Conservation (phyloP, 2,888 invertebrate genomes). For the Oligia latruncula region DNA sequence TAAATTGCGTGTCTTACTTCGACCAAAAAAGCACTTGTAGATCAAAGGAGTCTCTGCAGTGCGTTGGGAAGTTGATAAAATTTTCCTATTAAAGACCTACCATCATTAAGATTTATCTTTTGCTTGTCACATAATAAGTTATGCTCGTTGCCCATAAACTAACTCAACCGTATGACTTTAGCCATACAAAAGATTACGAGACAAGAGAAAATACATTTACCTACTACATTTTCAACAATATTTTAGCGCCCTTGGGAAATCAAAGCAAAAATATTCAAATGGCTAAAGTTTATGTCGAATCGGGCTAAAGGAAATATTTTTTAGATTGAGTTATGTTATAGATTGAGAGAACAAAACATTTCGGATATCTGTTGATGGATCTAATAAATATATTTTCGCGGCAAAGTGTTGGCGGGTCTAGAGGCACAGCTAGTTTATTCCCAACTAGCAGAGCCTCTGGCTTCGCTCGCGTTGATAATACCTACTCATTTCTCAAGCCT, state of each 20-base stretch:
- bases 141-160: not conserved
- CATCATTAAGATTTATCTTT: not conserved
- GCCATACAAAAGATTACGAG: constrained; percentile 15
- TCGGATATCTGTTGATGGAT: not conserved
- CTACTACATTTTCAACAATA: constrained; percentile 23
- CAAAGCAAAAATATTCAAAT: constrained; percentile 49
- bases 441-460: not conserved
- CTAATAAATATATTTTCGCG: not conserved
- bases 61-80: not conserved
- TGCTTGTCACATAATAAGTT: not conserved
- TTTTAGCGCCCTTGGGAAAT: constrained; percentile 53
- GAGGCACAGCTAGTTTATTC: not conserved
- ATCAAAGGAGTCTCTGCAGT: not conserved
- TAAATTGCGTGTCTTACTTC: not conserved
- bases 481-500: not conserved
- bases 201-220: constrained; percentile 23
- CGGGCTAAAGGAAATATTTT: constrained; percentile 9
- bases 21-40: not conserved
- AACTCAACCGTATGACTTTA: not conserved
- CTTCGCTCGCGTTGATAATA: not conserved
- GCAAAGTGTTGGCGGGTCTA: not conserved
- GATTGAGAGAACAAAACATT: not conserved
- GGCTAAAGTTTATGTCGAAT: constrained; percentile 24
- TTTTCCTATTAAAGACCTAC: not conserved
- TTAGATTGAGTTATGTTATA: constrained; percentile 12